phyloP scores from a whole-genome alignment of 2,797 vertebrate genomes.

The Pseudochromis fuscus region DNA sequence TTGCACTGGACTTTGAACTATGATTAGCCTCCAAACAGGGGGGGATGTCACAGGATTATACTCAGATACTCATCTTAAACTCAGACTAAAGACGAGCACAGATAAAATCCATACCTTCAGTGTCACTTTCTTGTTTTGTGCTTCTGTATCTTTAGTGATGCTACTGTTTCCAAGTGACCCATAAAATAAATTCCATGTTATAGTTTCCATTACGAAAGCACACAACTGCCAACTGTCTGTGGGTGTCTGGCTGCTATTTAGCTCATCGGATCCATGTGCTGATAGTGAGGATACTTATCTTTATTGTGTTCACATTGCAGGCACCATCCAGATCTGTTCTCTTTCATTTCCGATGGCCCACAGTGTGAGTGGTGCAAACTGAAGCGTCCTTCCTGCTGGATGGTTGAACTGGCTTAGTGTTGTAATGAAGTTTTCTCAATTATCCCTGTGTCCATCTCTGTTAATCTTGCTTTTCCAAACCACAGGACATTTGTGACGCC shows the following conservation, averaged over 20 bases:
- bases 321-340: conserved; percentile 29
- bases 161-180: conserved; percentile 43
- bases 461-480: conserved; percentile 46
- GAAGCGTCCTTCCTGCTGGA: conserved; percentile 16
- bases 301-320: conserved; percentile 54
- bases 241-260: conserved; percentile 32
- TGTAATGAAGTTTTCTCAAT: conserved; percentile 57
- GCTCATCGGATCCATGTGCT: conserved; percentile 60
- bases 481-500: conserved; percentile 24
- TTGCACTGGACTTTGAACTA: not conserved
- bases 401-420: conserved; percentile 31
- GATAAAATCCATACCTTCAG: not conserved
- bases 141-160: conserved; percentile 1
- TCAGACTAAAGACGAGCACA: not conserved
- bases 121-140: not conserved
- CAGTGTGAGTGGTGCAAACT: conserved; percentile 11
- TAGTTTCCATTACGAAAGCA: conserved; percentile 62
- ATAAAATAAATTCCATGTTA: conserved; percentile 35
- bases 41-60: not conserved
- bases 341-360: conserved; percentile 60
- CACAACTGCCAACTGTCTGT: conserved; percentile 32
- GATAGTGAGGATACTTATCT: conserved; percentile 63
- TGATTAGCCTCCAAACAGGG: not conserved
- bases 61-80: not conserved
- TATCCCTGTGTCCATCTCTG: conserved; percentile 15